A percentile compares a stretch with the other conserved stretches of the same genome.
These are phyloP conservation scores for Aproaerema taeniolella DNA, from an alignment of 2,888 invertebrate genomes.

Conservation along the genomic window DNA sequence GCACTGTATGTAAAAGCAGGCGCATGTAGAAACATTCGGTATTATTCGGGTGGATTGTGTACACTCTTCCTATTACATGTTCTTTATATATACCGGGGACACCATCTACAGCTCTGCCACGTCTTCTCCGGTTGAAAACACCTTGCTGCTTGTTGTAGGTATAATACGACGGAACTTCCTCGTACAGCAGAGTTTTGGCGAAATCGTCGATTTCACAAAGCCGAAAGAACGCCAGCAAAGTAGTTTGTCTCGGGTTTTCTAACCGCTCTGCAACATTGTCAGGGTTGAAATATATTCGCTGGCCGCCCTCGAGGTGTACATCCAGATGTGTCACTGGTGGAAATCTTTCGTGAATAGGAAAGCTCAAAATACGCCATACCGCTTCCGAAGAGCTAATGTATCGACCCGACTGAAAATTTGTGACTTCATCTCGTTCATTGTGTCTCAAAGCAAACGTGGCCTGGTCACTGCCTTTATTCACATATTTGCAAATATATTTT, in stretches of 20 bases:
- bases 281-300: conserved; percentile 11
- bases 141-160: neutral
- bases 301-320: conserved; percentile 19
- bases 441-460: no score
- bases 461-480: no score
- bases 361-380: neutral
- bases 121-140: neutral
- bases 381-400: neutral
- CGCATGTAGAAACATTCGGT: conserved; percentile 13
- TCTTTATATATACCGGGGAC: conserved; percentile 10
- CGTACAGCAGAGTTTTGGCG: conserved; percentile 1
- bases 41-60: conserved; percentile 18
- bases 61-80: conserved; percentile 11
- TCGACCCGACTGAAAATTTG: neutral
- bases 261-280: neutral
- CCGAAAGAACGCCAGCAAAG: conserved; percentile 6
- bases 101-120: conserved; percentile 7
- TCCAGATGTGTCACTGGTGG: conserved; percentile 13
- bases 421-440: conserved; percentile 1
- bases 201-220: conserved; percentile 5
- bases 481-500: no score
- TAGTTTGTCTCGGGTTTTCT: conserved; percentile 4
- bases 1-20: conserved; percentile 10
- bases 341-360: neutral
- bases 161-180: conserved; percentile 1